Conservation (phyloP, 1,140 invertebrate species). For the Paramacrobiotus metropolitanus region DNA sequence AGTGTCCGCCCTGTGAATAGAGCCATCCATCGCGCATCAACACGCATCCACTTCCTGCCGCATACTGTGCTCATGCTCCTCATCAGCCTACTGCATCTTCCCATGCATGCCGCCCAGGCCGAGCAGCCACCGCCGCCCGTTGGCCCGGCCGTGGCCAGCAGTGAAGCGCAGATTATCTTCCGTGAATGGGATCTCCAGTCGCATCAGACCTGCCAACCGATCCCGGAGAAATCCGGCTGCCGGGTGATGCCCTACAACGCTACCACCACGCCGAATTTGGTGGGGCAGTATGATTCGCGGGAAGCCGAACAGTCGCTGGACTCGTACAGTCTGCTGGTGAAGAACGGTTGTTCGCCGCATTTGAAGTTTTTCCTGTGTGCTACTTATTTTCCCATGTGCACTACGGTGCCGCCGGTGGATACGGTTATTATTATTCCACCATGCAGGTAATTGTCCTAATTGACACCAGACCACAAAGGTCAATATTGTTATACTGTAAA, state of each 20-base stretch:
- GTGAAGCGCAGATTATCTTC: too few relatives aligned
- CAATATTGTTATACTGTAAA: background rate
- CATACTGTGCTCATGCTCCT: too few relatives aligned
- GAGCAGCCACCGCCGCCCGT: too few relatives aligned
- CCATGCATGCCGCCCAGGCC: too few relatives aligned
- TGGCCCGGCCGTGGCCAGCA: too few relatives aligned
- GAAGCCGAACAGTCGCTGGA: conserved; percentile 16
- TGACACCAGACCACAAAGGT: too few relatives aligned
- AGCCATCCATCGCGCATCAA: too few relatives aligned
- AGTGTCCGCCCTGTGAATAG: background rate
- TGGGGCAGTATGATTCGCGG: conserved; percentile 19
- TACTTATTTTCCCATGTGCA: conserved; percentile 24
- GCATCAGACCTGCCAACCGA: background rate
- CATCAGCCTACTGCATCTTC: too few relatives aligned
- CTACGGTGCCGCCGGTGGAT: conserved; percentile 17
- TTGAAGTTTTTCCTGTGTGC: conserved; percentile 16
- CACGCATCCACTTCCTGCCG: too few relatives aligned
- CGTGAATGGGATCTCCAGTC: background rate
- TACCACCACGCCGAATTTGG: conserved; percentile 21
- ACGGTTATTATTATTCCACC: conserved; percentile 2
- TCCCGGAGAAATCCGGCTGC: conserved; percentile 18
- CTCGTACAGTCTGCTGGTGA: conserved; percentile 10
- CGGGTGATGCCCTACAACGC: conserved; percentile 21
- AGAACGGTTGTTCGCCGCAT: conserved; percentile 11
- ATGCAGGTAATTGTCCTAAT: conserved; percentile 3